Base-by-base conservation (phyloP, 2,797 vertebrate species). In the Allobates femoralis region DNA sequence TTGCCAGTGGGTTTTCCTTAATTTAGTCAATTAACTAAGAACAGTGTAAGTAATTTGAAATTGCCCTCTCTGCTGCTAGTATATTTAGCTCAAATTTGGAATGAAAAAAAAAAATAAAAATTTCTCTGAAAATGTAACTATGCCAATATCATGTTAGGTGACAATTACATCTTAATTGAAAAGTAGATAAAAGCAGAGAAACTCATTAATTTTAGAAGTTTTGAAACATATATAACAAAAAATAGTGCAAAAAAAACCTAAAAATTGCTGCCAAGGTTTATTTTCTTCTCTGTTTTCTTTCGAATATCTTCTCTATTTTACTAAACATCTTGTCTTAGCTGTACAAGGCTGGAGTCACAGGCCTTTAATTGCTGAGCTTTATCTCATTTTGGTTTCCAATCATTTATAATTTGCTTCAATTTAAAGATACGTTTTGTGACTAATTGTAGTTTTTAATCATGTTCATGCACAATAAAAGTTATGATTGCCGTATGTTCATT, bases 21-120 rank as follows among this genome's bases (percentile, higher is more conserved):
- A 91, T 92, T 90, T 74, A 83, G 85, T 90, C 89, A 90, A 80
- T 82, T 89, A 86, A 89, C 85, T 90, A 88, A 91, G 89, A 89
- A 81, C 55, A 75, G 53, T 23, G 88, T 88, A 85, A 80, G 84
- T 88, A 90, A 60, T 66, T 87, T 87, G 51, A 90, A 89, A 85
- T 88, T 76, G 67, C 78, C 86, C 82, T 80, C 86, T 84, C 77
- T 85, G 53, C 86, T 74, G 81, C 56, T 84, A 75, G 81, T 81
- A 77, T 74, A 69, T 84, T 77, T 82, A 64, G 79, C 73, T 82
- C 67, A 81, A 82, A 82, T 82, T 66, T 86, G 46, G 41, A 64
- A 26, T 26, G 0, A 15, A 73, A 50, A 50, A 73, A 46, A 73
- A 46, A 73, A 46, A 60, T 10, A n/a, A 66, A 34, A 67, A 32